These are phyloP conservation scores for Podocnemis expansa DNA, from an alignment of 2,113 vertebrate species.

Conservation along the genomic window DNA sequence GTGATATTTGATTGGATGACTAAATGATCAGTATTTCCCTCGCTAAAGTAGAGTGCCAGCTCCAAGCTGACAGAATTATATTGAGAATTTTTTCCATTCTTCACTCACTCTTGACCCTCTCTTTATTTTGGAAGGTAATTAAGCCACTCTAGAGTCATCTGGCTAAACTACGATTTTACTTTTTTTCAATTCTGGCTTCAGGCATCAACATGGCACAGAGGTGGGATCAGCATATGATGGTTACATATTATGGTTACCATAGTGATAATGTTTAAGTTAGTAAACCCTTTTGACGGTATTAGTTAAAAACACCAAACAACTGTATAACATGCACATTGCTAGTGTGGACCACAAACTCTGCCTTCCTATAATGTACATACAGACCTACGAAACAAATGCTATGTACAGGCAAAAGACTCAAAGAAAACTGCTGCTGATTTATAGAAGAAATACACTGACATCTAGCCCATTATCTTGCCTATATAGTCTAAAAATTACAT, in stretches of 20 bases:
- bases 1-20: not conserved
- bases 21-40: not conserved
- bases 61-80: not conserved
- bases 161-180: not conserved
- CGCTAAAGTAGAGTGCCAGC: not conserved
- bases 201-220: not conserved
- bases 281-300: not conserved
- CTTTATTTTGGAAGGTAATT: not conserved
- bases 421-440: not conserved
- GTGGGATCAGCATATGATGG: not conserved
- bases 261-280: not conserved
- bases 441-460: not conserved
- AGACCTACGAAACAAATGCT: not conserved
- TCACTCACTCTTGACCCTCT: not conserved
- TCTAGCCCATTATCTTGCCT: not conserved
- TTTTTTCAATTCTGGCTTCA: not conserved
- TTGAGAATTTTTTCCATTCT: not conserved
- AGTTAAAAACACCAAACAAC: not conserved
- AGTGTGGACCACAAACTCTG: not conserved
- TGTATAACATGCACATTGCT: not conserved
- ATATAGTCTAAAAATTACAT: not conserved
- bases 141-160: not conserved
- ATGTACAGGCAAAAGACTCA: not conserved
- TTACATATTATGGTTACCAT: not conserved
- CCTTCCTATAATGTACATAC: not conserved